Percentiles rank a stretch among this genome's conserved stretches.
Evolutionary conservation across 2,888 invertebrate species (phyloP).

Genomic region (Ennomos erosarius): DNA sequence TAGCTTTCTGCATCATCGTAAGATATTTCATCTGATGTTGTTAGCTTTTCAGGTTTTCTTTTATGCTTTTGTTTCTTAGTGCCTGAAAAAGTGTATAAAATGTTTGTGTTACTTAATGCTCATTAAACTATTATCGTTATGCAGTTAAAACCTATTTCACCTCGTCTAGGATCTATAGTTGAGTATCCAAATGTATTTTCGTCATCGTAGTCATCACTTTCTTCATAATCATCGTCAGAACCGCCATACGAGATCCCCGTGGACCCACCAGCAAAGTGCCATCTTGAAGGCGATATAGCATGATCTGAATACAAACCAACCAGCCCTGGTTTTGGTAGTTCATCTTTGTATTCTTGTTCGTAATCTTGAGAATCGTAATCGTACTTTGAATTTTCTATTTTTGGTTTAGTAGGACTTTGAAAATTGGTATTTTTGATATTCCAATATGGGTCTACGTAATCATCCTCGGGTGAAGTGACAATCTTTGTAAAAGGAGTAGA

Average conservation of each 20-base stretch:
- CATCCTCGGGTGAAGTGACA: slow-evolving; percentile 51
- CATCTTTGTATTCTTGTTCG: slow-evolving; percentile 58
- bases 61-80: slow-evolving; percentile 36
- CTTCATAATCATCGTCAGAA: slow-evolving; percentile 42
- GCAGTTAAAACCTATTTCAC: slow-evolving; percentile 43
- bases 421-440: slow-evolving; percentile 69
- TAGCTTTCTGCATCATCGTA: slow-evolving; percentile 60
- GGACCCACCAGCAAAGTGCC: slow-evolving; percentile 50
- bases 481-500: slow-evolving; percentile 48
- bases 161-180: slow-evolving; percentile 70
- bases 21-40: slow-evolving; percentile 48
- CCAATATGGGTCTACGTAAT: slow-evolving; percentile 73
- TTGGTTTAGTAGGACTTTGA: slow-evolving; percentile 31
- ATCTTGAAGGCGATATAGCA: slow-evolving; percentile 50
- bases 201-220: slow-evolving; percentile 55
- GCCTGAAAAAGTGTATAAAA: slow-evolving; percentile 20
- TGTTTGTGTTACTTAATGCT: too few relatives aligned
- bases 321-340: slow-evolving; percentile 73
- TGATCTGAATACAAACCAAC: slow-evolving; percentile 71
- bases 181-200: slow-evolving; percentile 64
- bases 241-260: slow-evolving; percentile 48
- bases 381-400: slow-evolving; percentile 37
- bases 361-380: slow-evolving; percentile 58
- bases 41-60: slow-evolving; percentile 55
- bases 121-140: background rate